A percentile compares a stretch with the other conserved stretches of the same genome.
Evolutionary conservation across 2,888 invertebrate species (phyloP).

Genomic region (Rotaria socialis): DNA sequence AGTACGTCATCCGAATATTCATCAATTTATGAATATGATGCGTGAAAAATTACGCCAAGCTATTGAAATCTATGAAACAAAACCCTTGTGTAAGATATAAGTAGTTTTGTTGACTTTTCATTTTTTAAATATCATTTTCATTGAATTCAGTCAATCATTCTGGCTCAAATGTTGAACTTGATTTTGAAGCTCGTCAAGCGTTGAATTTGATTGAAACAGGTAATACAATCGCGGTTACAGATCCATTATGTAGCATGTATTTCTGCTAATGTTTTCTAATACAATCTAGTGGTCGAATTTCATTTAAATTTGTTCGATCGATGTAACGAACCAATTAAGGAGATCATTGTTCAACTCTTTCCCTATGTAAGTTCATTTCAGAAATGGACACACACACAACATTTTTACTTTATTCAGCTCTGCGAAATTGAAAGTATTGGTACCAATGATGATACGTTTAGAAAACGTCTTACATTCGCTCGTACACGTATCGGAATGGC

Average conservation of each 20-base stretch:
- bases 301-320: not conserved
- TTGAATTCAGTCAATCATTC: not conserved
- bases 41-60: constrained; percentile 18
- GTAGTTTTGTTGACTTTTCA: too few species aligned
- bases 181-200: not conserved
- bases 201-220: constrained; percentile 8
- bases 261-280: not conserved
- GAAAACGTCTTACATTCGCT: not conserved
- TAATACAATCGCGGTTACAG: not conserved
- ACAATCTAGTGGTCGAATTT: not conserved
- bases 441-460: not conserved
- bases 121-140: too few species aligned
- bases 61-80: constrained; percentile 39
- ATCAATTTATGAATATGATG: constrained; percentile 38
- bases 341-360: not conserved
- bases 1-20: constrained; percentile 9
- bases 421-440: constrained; percentile 15
- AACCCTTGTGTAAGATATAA: not conserved
- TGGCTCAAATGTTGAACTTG: not conserved
- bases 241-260: not conserved
- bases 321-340: not conserved
- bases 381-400: too few species aligned
- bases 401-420: not conserved
- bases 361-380: not conserved
- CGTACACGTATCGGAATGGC: not conserved